phyloP scores from a whole-genome alignment of 2,797 vertebrate species.

The Cetoscarus ocellatus region DNA sequence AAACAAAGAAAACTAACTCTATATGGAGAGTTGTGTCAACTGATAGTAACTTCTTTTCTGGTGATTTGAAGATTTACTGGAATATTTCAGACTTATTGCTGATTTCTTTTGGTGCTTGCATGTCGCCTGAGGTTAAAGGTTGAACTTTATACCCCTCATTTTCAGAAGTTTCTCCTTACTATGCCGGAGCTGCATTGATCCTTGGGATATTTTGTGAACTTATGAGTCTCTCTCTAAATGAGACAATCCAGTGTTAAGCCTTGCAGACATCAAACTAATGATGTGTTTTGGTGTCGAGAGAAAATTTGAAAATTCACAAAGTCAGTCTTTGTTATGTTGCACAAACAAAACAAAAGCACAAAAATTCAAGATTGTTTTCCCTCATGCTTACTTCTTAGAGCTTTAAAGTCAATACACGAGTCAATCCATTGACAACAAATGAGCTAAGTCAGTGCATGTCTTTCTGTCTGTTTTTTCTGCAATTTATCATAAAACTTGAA shows the following conservation, averaged over 20 bases:
- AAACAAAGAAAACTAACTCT: neutral
- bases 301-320: constrained; percentile 4
- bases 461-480: neutral
- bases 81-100: neutral
- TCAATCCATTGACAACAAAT: neutral
- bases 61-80: neutral
- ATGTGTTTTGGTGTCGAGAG: neutral
- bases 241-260: neutral
- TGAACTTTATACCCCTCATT: constrained; percentile 4
- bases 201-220: constrained; percentile 10
- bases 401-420: neutral
- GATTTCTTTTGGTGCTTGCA: constrained; percentile 10
- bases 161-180: constrained; percentile 3
- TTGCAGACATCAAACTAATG: constrained; percentile 7
- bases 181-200: constrained; percentile 4
- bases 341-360: neutral
- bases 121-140: constrained; percentile 12
- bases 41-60: neutral
- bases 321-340: neutral
- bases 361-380: neutral
- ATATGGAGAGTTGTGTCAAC: neutral
- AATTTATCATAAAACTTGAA: neutral
- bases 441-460: neutral
- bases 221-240: constrained; percentile 14
- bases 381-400: neutral